phyloP scores from a whole-genome alignment of 2,113 vertebrate species.

The Chaetodon auriga region DNA sequence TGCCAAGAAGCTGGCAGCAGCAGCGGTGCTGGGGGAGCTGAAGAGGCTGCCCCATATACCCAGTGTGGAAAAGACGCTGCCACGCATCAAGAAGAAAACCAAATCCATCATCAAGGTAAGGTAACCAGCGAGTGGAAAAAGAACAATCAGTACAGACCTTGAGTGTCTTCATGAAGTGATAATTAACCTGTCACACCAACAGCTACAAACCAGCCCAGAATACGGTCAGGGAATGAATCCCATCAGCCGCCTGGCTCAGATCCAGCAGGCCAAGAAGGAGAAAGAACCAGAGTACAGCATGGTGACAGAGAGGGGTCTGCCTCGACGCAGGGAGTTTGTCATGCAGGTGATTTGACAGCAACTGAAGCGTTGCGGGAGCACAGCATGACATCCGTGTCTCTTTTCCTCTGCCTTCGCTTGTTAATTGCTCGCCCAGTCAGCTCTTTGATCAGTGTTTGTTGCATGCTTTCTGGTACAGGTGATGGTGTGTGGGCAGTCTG shows the following conservation, averaged over 20 bases:
- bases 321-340: conserved; percentile 95
- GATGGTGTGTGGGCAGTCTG: conserved; percentile 90
- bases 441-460: not conserved
- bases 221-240: conserved; percentile 98
- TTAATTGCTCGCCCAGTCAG: not conserved
- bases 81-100: conserved; percentile 99
- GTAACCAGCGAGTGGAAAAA: not conserved
- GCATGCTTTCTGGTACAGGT: conserved; percentile 82
- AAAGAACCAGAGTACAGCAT: conserved; percentile 96
- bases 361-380: not conserved
- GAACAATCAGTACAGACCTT: not conserved
- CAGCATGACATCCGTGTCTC: not conserved
- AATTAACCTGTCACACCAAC: conserved; percentile 33
- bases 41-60: conserved; percentile 93
- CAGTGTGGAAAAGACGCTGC: conserved; percentile 91
- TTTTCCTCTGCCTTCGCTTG: not conserved
- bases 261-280: conserved; percentile 99
- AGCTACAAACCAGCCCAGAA: conserved; percentile 95
- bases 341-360: conserved; percentile 90
- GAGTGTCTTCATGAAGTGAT: not conserved
- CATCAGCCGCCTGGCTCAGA: conserved; percentile 97
- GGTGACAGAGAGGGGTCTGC: conserved; percentile 94
- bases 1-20: conserved; percentile 96
- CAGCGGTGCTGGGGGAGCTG: conserved; percentile 92
- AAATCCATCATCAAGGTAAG: conserved; percentile 96